Evolutionary conservation across 2,113 vertebrate genomes (phyloP), one percentile per base, ranked within the genome.

Genomic region (Salvelinus namaycush): DNA sequence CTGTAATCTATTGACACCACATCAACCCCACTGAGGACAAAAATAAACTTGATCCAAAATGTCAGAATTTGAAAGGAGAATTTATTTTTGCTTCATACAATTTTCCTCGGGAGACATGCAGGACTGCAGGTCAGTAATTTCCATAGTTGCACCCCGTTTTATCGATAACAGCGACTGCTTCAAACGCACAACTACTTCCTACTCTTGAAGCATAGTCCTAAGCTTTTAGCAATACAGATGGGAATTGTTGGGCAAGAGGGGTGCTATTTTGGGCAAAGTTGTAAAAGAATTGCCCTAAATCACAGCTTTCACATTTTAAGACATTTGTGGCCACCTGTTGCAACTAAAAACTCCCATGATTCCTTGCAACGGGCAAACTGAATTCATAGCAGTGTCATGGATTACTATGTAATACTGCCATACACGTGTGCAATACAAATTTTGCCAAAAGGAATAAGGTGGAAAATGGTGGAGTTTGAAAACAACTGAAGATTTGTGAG

Each of bases 11-110:
- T 4, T 54, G 49, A 54, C 49, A 54, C 49, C 49, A 54, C 14
- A 54, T 49, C 31, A 48, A 29, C 1, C 39, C 83, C 79, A 87
- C 85, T 68, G n/a, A 87, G 12, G 49, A 22, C 18, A 70, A 48
- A 70, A n/a, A 48, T 22, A 27, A 20, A 68, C 54, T 20, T 34
- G 44, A 51, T 57, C 39, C 24, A 76, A 68, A 73, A 80, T 71
- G 77, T 27, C 8, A 70, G 74, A 87, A 74, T 79, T 87, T 89
- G 84, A 90, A 89, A 86, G 83, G 85, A 86, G 79, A 86, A 84
- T 92, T 92, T 93, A 91, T 91, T 93, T 85, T 78, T 84, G 83
- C 79, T 87, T 89, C n/a, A 89, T 86, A 91, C 87, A 70, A 86
- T 77, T 59, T 85, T 88, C 85, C 83, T 77, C 78, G 83, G 88